A percentile compares a stretch with the other conserved stretches of the same genome.
These are phyloP conservation scores for Daboia siamensis DNA, from an alignment of 2,113 vertebrate species.

Conservation along the genomic window DNA sequence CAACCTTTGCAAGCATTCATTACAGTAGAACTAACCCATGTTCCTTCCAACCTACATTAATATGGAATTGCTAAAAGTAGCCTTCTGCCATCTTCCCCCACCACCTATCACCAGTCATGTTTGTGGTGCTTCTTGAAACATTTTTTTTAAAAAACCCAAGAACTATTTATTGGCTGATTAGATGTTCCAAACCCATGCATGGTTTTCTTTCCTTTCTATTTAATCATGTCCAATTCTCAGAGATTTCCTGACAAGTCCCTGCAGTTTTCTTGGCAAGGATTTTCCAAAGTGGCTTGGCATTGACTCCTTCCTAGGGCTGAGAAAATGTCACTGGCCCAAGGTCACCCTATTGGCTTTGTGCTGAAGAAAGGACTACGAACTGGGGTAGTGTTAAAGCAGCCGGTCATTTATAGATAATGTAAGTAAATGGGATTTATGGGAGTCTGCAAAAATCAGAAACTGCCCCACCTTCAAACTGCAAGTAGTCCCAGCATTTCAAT, in stretches of 20 bases:
- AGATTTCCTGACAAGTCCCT: background rate
- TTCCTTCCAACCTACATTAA: background rate
- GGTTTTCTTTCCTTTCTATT: background rate
- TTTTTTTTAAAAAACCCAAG: background rate
- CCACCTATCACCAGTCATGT: background rate
- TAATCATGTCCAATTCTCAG: background rate
- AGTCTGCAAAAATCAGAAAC: background rate
- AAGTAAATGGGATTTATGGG: background rate
- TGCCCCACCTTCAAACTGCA: background rate
- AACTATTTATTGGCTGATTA: background rate
- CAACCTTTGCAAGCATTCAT: background rate
- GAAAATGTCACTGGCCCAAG: background rate
- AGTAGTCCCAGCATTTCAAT: background rate
- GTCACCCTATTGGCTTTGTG: background rate
- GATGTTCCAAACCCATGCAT: background rate
- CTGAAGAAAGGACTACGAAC: background rate
- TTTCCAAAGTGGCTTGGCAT: background rate
- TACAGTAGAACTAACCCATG: background rate
- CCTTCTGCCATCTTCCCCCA: background rate
- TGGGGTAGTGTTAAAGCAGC: background rate
- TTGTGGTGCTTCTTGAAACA: background rate
- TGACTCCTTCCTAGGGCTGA: background rate
- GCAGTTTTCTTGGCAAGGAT: background rate
- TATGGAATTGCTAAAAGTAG: background rate
- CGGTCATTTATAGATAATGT: background rate